A percentile compares a stretch with the other conserved stretches of the same genome.
These are phyloP conservation scores for Turnix velox DNA, from an alignment of 2,113 vertebrate genomes.

Conservation along the genomic window DNA sequence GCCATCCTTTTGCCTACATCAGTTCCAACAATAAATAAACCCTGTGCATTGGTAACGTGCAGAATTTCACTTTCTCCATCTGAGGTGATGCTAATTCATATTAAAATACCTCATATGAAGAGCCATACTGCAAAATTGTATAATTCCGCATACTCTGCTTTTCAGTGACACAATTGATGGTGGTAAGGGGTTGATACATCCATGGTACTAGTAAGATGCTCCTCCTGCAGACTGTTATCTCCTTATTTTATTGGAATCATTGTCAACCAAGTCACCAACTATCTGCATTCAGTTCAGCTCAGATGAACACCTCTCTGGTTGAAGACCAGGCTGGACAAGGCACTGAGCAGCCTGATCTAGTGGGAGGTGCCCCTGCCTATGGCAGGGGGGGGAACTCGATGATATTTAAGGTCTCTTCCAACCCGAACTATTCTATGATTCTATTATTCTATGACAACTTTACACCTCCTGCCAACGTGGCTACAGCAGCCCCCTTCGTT, in stretches of 20 bases:
- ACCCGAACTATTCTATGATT: too few relatives aligned
- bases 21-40: conserved; percentile 37
- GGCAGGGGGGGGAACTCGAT: too few relatives aligned
- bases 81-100: neutral
- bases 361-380: too few relatives aligned
- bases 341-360: too few relatives aligned
- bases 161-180: neutral
- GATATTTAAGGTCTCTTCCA: too few relatives aligned
- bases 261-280: neutral
- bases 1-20: neutral
- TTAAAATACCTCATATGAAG: conserved; percentile 7
- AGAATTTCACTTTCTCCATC: neutral
- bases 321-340: too few relatives aligned
- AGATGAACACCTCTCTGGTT: too few relatives aligned
- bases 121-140: neutral
- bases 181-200: neutral
- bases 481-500: conserved; percentile 32
- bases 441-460: too few relatives aligned
- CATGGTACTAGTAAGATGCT: neutral
- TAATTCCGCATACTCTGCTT: neutral
- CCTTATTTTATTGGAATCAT: conserved; percentile 5
- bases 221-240: conserved; percentile 11
- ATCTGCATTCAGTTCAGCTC: neutral
- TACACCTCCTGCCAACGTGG: conserved; percentile 24
- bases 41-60: neutral